Base-by-base conservation (phyloP, 2,888 invertebrate genomes). In the Lasioglossum leucozonium region DNA sequence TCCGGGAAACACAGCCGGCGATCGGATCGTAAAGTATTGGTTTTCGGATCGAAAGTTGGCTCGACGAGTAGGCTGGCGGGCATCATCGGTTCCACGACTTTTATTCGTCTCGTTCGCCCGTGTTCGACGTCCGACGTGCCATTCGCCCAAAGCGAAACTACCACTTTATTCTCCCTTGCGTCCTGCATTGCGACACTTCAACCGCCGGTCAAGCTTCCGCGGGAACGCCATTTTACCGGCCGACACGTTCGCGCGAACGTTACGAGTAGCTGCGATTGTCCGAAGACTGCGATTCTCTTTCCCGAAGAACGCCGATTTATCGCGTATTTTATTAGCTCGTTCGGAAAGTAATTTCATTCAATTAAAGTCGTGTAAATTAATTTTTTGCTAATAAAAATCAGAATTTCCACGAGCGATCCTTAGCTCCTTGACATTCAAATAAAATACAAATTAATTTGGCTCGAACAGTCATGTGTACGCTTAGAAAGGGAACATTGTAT, bases 121-220 rank as follows among this genome's bases (percentile, higher is more conserved):
- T 55, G 10, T 55, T 55, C 55, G n/a, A 55, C 26, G 62, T 2
- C 62, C 62, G 26, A 62, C 72, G 30, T 65, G 34, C 18, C 71
- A 82, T 77, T 82, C 67, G 81, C 72, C 40, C 47, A 34, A 72
- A 78, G 87, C n/a, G n/a, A n/a, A n/a, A n/a, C 79, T 65, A 72
- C 11, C 58, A n/a, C 22, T 22, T 51, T 22, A 51, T 51, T 40
- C 71, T 73, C 81, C 71, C 34, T n/a, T 75, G 62, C 77, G 71
- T 84, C 87, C 88, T 84, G 88, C 88, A 87, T 87, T 87, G 88
- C 87, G 85, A 82, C 76, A 85, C 81, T 87, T 83, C 40, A 62
- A n/a, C 67, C 78, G 69, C 72, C 42, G 4, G 13, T 13, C 22
- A n/a, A 78, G 76, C 18, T 13, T 40, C 42, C 16, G 16, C 42